Conservation (phyloP, 2,797 vertebrate genomes). For the Percopsis omiscomaycus region DNA sequence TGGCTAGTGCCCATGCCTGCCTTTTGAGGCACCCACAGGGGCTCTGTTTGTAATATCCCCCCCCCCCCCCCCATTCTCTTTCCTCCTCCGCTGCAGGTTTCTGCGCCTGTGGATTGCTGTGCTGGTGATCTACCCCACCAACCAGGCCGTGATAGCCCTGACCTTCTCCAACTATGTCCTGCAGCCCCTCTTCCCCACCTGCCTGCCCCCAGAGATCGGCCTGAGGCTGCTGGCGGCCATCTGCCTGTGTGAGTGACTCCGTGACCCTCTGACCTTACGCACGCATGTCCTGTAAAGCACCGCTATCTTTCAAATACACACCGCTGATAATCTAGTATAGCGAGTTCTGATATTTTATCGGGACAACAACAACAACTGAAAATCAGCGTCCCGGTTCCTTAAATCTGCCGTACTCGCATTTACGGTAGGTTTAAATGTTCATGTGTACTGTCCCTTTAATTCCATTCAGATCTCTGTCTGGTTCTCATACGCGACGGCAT, state of each 20-base stretch:
- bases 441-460: no score
- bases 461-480: no score
- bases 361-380: no score
- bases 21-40: background rate
- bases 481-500: no score
- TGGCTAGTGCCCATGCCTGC: no score
- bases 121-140: constrained; percentile 93
- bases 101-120: constrained; percentile 91
- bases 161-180: constrained; percentile 93
- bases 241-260: constrained; percentile 84
- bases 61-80: background rate
- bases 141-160: constrained; percentile 92
- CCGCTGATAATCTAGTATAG: no score
- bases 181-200: constrained; percentile 90
- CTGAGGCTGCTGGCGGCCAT: constrained; percentile 86
- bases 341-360: no score
- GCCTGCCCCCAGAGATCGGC: constrained; percentile 85
- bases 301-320: background rate
- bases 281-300: background rate
- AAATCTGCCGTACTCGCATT: no score
- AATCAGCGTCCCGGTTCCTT: no score
- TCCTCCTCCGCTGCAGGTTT: constrained; percentile 73
- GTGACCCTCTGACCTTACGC: background rate
- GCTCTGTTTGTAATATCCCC: background rate
- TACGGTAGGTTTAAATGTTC: no score